phyloP scores from a whole-genome alignment of 2,888 invertebrate species.

The Escarpia spicata region DNA sequence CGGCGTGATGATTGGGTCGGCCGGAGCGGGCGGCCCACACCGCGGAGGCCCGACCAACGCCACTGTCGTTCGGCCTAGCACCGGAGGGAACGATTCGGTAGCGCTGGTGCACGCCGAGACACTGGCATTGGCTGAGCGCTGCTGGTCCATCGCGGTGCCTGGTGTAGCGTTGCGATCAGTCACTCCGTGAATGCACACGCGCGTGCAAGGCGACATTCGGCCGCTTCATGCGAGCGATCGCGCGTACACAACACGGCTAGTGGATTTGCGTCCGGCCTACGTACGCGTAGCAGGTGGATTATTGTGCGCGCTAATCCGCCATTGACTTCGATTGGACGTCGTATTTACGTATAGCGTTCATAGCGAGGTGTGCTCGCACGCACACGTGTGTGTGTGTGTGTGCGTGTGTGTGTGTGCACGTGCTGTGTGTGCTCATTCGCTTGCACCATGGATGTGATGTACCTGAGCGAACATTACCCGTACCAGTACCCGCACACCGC shows the following conservation, averaged over 20 bases:
- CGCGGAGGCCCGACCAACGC: background rate
- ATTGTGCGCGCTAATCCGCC: background rate
- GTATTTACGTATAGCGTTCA: background rate
- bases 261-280: background rate
- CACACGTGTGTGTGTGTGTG: too few species aligned
- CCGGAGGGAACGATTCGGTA: background rate
- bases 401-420: background rate
- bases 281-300: background rate
- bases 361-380: too few species aligned
- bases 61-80: background rate
- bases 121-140: background rate
- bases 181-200: constrained; percentile 6
- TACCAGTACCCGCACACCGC: background rate
- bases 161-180: background rate
- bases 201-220: too few species aligned
- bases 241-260: background rate
- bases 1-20: constrained; percentile 6
- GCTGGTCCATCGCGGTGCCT: background rate
- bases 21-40: background rate
- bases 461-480: background rate
- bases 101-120: background rate
- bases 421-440: background rate
- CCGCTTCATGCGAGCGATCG: background rate
- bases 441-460: background rate
- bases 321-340: background rate